A percentile compares a stretch with the other conserved stretches of the same genome.
phyloP scores from a whole-genome alignment of 2,113 vertebrate genomes.

The Thinocorus orbignyianus region DNA sequence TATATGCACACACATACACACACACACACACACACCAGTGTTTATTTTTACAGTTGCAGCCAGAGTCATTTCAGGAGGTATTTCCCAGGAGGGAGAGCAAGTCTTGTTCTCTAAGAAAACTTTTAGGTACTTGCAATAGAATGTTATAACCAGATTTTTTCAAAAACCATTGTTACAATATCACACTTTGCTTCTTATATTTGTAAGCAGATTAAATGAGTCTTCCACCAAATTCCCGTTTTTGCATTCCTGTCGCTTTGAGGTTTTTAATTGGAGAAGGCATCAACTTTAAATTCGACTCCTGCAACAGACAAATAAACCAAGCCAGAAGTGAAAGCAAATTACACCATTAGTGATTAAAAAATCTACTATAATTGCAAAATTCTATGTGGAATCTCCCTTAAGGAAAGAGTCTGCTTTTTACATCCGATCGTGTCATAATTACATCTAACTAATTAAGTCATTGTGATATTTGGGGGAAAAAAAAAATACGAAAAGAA shows the following conservation, averaged over 20 bases:
- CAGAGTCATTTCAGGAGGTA: not conserved
- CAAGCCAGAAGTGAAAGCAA: not conserved
- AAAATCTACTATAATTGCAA: not conserved
- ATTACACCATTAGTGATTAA: not conserved
- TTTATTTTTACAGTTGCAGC: not conserved
- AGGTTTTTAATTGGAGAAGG: not conserved
- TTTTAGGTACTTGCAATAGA: fast-evolving
- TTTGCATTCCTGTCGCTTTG: not conserved
- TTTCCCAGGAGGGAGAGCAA: not conserved
- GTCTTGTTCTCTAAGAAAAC: not conserved
- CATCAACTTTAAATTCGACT: not conserved
- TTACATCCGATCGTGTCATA: not conserved
- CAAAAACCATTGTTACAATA: not conserved
- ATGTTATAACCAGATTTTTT: not conserved
- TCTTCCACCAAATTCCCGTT: not conserved
- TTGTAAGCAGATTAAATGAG: not conserved
- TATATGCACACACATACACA: fast-evolving
- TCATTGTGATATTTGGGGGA: fast-evolving
- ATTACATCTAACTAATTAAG: not conserved
- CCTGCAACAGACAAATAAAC: not conserved
- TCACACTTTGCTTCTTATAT: not conserved
- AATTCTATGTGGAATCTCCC: not conserved
- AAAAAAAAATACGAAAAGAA: no score
- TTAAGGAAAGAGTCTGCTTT: not conserved
- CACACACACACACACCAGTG: no score